Conservation (phyloP, 2,113 vertebrate species). For the Eptatretus burgeri region DNA sequence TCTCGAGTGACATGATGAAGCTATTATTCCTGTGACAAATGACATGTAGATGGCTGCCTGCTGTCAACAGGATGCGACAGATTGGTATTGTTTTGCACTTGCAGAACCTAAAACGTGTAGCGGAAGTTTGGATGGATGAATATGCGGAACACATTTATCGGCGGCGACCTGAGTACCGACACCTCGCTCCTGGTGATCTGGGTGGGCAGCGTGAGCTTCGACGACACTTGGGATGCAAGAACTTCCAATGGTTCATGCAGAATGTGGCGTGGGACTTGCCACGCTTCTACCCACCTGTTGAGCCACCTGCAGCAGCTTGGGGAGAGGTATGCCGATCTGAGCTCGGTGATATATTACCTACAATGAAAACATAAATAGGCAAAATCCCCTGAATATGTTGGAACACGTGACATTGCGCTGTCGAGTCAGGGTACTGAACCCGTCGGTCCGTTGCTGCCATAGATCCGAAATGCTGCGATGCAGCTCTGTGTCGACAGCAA, state of each 20-base stretch:
- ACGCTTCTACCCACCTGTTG: constrained; percentile 69
- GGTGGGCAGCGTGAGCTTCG: constrained; percentile 48
- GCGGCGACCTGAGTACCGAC: constrained; percentile 69
- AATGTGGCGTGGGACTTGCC: constrained; percentile 81
- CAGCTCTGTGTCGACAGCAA: constrained; percentile 53
- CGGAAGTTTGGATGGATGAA: constrained; percentile 98
- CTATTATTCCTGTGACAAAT: no score
- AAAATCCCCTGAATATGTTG: no score
- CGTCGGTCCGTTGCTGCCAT: constrained; percentile 2
- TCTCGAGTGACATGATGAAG: no score
- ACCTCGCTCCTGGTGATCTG: constrained; percentile 62
- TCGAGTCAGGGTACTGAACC: no score
- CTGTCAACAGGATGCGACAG: no score
- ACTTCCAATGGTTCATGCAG: constrained; percentile 84
- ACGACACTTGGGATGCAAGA: constrained; percentile 40
- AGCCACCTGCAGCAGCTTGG: constrained; percentile 68
- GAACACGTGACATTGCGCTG: no score
- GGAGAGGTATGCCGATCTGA: constrained; percentile 36
- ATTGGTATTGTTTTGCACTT: no score
- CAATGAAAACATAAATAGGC: no score
- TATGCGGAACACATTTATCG: constrained; percentile 75
- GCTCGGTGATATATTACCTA: background rate
- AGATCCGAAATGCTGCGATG: constrained; percentile 45
- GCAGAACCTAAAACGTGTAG: constrained; percentile 81
- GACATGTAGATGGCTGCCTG: no score